These are phyloP conservation scores for Caracal caracal DNA, from an alignment of 2,113 vertebrate genomes.

Conservation along the genomic window DNA sequence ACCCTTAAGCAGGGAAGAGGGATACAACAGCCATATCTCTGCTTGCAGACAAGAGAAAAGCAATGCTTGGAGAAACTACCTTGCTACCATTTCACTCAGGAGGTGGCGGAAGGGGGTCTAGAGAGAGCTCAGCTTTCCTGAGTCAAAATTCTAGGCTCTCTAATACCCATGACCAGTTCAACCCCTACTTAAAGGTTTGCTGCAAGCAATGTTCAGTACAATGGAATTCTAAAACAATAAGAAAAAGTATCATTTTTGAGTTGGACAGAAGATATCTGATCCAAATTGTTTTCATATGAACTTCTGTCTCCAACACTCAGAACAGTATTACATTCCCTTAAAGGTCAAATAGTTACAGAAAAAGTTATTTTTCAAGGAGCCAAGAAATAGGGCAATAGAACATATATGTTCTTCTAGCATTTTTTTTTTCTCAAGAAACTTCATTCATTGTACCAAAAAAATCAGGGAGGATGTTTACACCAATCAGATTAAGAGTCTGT, in stretches of 20 bases:
- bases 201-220: background rate
- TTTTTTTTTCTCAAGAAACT: constrained; percentile 48
- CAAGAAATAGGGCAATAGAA: background rate
- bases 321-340: background rate
- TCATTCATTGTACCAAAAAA: background rate
- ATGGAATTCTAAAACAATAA: background rate
- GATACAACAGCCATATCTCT: background rate
- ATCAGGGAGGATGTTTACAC: background rate
- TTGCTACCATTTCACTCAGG: background rate
- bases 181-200: background rate
- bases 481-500: background rate
- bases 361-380: background rate
- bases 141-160: background rate
- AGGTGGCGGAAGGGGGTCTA: background rate
- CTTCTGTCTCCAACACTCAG: background rate
- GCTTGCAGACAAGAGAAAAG: background rate
- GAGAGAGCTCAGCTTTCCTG: too few relatives aligned
- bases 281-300: background rate
- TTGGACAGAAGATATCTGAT: background rate
- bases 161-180: background rate
- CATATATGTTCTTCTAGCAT: background rate
- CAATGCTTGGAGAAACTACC: background rate
- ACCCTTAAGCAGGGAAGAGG: background rate
- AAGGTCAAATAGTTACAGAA: background rate
- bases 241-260: background rate